Evolutionary conservation across 2,888 invertebrate species (phyloP).

Genomic region (Terebella lapidaria): DNA sequence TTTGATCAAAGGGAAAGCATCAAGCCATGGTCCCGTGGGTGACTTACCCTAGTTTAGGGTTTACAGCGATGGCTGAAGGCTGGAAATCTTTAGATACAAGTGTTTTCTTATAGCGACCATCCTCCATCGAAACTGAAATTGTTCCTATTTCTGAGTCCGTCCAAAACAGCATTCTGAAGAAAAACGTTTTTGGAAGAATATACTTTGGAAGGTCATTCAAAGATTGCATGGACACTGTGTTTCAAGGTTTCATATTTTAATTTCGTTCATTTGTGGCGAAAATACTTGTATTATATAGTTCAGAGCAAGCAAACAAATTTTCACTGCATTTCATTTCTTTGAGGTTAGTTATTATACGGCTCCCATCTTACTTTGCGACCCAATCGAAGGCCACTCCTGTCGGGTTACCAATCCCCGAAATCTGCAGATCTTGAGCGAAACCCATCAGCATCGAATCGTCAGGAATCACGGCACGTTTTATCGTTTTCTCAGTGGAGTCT

Average conservation of each 20-base stretch:
- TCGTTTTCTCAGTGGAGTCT: slow-evolving; percentile 80
- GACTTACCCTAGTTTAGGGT: slow-evolving; percentile 58
- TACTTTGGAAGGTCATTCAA: no score
- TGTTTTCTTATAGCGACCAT: slow-evolving; percentile 52
- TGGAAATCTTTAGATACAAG: slow-evolving; percentile 72
- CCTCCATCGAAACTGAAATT: slow-evolving; percentile 45
- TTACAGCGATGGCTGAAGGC: slow-evolving; percentile 83
- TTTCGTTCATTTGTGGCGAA: no score
- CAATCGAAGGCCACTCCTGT: slow-evolving; percentile 89
- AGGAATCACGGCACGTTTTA: slow-evolving; percentile 86
- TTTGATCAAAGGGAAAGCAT: no score
- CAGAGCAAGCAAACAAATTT: no score
- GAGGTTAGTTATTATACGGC: no score
- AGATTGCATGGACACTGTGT: no score
- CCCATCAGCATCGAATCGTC: slow-evolving; percentile 58
- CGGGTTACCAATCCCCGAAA: slow-evolving; percentile 62
- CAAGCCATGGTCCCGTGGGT: no score
- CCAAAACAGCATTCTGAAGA: slow-evolving; percentile 79
- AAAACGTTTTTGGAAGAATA: no score
- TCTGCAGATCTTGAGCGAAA: slow-evolving; percentile 81
- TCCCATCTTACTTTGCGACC: slow-evolving; percentile 70
- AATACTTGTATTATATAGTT: no score
- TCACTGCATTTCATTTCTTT: no score
- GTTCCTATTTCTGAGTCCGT: slow-evolving; percentile 64
- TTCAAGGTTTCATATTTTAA: no score